These are phyloP conservation scores for Alcis repandata DNA, from an alignment of 2,888 invertebrate species.

Conservation along the genomic window DNA sequence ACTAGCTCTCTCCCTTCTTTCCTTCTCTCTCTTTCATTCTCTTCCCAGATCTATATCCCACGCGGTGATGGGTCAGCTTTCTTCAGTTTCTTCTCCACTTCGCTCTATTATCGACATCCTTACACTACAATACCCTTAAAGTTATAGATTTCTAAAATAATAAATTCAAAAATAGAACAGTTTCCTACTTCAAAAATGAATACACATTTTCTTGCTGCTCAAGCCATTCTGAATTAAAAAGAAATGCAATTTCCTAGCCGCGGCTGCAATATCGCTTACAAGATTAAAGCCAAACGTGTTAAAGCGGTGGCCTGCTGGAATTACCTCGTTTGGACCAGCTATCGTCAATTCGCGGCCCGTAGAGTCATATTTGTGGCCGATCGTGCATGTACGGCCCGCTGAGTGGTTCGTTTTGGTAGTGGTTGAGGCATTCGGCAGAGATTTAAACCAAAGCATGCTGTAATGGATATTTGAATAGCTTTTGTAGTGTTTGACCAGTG, in stretches of 20 bases:
- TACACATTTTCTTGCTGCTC: not conserved
- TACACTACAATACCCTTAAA: too few species aligned
- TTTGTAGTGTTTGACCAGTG: not conserved
- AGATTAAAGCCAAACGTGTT: conserved; percentile 20
- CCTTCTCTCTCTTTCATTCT: too few species aligned
- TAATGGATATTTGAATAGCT: not conserved
- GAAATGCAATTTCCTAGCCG: conserved; percentile 14
- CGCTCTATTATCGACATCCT: too few species aligned
- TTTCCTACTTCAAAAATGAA: not conserved
- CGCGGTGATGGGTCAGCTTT: too few species aligned
- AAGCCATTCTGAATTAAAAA: conserved; percentile 7
- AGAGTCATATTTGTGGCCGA: not conserved
- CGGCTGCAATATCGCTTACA: conserved; percentile 15
- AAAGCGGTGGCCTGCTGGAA: conserved; percentile 6
- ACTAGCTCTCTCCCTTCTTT: too few species aligned
- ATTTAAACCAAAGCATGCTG: not conserved
- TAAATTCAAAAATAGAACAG: too few species aligned
- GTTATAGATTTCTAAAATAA: too few species aligned
- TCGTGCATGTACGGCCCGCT: not conserved
- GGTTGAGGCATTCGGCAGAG: not conserved
- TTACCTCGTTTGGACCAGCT: conserved; percentile 9
- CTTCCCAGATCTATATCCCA: too few species aligned
- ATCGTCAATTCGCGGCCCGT: conserved; percentile 5
- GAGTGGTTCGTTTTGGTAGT: not conserved
- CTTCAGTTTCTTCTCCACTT: too few species aligned